Conservation (phyloP, 2,113 vertebrate genomes). For the Tapirus terrestris region DNA sequence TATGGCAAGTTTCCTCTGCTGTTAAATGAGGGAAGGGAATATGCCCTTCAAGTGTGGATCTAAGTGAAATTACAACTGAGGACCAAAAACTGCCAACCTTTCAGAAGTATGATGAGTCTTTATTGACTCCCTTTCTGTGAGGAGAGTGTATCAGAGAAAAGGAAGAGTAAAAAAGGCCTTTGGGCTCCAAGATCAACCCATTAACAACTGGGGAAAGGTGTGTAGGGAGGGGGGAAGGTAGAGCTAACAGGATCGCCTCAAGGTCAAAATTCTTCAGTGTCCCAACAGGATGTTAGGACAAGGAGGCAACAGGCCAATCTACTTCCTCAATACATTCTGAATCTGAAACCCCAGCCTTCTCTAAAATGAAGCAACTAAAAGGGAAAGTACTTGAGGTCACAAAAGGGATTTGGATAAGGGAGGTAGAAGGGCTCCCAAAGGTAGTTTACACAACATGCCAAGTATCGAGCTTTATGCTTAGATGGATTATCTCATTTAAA, state of each 20-base stretch:
- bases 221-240: rapidly evolving
- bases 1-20: background rate
- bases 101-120: background rate
- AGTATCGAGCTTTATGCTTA: background rate
- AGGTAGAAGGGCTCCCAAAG: background rate
- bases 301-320: background rate
- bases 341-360: background rate
- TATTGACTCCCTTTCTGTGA: background rate
- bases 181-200: background rate
- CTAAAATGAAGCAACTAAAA: background rate
- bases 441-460: background rate
- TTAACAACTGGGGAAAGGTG: background rate
- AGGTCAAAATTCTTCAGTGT: background rate
- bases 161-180: background rate
- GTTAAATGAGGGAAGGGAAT: background rate
- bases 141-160: background rate
- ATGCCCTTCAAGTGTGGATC: background rate
- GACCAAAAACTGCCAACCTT: background rate
- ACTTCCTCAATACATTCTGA: background rate
- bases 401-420: background rate
- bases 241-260: background rate
- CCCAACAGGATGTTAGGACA: background rate
- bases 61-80: background rate
- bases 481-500: background rate
- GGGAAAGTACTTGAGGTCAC: background rate